phyloP scores from a whole-genome alignment of 1,140 invertebrate genomes.

The Dendrolimus kikuchii region DNA sequence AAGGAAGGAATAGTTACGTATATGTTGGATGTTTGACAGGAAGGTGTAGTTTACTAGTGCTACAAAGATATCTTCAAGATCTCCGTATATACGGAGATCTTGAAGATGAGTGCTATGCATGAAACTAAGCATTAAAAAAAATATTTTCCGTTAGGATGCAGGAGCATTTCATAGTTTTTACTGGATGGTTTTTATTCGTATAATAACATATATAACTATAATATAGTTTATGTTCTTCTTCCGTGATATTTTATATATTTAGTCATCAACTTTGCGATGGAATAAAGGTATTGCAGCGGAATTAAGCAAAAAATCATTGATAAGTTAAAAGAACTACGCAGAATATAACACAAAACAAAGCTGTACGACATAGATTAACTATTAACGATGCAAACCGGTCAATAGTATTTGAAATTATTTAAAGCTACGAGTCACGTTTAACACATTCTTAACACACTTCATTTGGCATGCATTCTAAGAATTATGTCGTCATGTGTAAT shows the following conservation, averaged over 20 bases:
- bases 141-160: no score
- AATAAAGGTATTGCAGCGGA: slow-evolving; percentile 1
- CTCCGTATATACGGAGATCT: no score
- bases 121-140: no score
- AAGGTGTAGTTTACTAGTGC: no score
- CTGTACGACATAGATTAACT: not conserved
- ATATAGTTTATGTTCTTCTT: no score
- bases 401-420: slow-evolving; percentile 19
- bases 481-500: slow-evolving; percentile 6
- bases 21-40: no score
- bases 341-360: not conserved
- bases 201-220: no score
- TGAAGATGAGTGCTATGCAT: no score
- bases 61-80: no score
- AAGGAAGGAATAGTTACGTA: no score
- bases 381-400: slow-evolving; percentile 19
- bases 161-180: no score
- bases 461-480: slow-evolving; percentile 20
- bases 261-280: slow-evolving; percentile 1
- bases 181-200: no score
- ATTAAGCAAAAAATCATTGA: slow-evolving; percentile 5
- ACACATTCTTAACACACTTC: not conserved
- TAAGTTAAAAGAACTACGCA: slow-evolving; percentile 21
- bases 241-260: not conserved
- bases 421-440: slow-evolving; percentile 14